phyloP scores from a whole-genome alignment of 2,113 vertebrate genomes.

The Myotis brandtii region DNA sequence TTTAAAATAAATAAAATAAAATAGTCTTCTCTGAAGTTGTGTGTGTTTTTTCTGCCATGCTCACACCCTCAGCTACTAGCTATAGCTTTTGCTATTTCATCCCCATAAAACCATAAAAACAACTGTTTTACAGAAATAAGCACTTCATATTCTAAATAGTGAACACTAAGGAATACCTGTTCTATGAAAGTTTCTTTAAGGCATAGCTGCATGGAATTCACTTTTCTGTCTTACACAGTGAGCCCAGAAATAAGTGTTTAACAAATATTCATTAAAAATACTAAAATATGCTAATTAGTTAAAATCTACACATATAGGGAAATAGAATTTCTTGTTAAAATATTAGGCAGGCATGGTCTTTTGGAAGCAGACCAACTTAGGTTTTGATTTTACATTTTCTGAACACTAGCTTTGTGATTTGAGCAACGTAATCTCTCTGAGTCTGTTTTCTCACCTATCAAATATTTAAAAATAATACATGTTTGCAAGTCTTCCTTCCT shows the following conservation, averaged over 20 bases:
- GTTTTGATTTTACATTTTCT: slow-evolving; percentile 23
- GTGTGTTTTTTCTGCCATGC: not conserved
- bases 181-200: slow-evolving; percentile 19
- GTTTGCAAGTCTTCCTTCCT: not conserved
- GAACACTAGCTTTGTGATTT: not conserved
- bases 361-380: not conserved
- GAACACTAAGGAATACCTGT: not conserved
- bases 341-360: not conserved
- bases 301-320: not conserved
- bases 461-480: not conserved
- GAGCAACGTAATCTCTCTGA: not conserved
- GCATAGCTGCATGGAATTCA: not conserved
- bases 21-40: not conserved
- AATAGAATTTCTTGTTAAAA: slow-evolving; percentile 17
- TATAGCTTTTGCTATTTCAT: not conserved
- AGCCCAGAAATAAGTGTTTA: not conserved
- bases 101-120: not conserved
- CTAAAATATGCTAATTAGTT: not conserved
- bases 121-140: not conserved
- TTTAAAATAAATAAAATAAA: not conserved
- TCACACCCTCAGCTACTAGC: not conserved
- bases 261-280: slow-evolving; percentile 10
- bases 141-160: not conserved
- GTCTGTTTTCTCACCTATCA: not conserved
- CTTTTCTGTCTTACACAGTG: not conserved